Evolutionary conservation across 1,140 invertebrate species (phyloP).

Genomic region (Orchestia grillus): DNA sequence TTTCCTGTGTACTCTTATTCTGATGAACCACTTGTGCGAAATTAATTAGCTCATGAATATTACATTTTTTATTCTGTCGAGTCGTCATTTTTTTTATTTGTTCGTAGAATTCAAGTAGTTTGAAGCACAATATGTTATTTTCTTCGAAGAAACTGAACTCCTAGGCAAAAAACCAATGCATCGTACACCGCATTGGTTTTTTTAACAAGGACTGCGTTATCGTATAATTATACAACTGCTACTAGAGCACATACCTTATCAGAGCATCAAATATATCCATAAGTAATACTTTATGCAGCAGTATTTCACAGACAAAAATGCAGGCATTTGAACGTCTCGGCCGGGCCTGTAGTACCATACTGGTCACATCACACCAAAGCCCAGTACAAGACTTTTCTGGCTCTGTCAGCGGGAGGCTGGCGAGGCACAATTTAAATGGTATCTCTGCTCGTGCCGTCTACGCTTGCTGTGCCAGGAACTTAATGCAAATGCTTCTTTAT

Average conservation of each 20-base stretch:
- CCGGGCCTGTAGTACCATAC: neutral
- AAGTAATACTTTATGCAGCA: neutral
- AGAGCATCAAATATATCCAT: neutral
- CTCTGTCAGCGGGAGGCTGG: neutral
- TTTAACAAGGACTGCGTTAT: neutral
- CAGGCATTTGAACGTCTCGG: neutral
- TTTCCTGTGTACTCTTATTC: neutral
- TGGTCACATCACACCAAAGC: neutral
- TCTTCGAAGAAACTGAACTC: no score
- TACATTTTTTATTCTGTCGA: no score
- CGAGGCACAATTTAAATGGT: neutral
- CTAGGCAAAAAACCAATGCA: no score
- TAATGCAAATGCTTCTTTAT: conserved; percentile 10
- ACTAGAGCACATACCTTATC: neutral
- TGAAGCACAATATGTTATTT: neutral
- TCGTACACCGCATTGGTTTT: no score
- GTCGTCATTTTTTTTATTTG: neutral
- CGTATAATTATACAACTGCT: neutral
- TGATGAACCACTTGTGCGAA: neutral
- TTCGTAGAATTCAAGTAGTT: neutral
- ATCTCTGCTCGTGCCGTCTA: neutral
- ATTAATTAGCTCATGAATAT: neutral
- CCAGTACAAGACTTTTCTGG: neutral
- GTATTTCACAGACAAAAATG: neutral
- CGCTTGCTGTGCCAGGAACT: neutral